phyloP scores from a whole-genome alignment of 1,140 invertebrate genomes.

The Lamellibrachia luymesi region DNA sequence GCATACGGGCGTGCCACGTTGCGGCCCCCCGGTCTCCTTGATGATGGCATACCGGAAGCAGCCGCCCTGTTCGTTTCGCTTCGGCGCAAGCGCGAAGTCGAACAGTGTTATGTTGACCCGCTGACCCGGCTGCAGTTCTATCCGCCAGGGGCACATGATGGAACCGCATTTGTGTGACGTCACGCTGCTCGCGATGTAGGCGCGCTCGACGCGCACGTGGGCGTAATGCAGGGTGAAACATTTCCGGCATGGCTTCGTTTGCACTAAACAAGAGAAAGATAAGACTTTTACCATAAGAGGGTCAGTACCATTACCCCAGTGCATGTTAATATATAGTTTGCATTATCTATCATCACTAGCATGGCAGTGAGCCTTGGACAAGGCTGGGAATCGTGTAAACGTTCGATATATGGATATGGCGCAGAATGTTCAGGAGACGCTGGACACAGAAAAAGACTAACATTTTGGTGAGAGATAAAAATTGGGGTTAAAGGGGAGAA shows the following conservation, averaged over 20 bases:
- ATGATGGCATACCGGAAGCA: slow-evolving; percentile 24
- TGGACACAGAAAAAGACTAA: too few relatives aligned
- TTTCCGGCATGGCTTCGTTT: neutral
- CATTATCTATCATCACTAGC: too few relatives aligned
- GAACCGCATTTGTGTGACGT: slow-evolving; percentile 2
- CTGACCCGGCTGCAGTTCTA: slow-evolving; percentile 14
- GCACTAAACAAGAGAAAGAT: neutral
- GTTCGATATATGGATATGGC: too few relatives aligned
- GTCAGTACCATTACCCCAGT: too few relatives aligned
- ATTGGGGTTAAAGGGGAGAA: too few relatives aligned
- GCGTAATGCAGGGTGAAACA: neutral
- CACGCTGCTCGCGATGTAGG: slow-evolving; percentile 12
- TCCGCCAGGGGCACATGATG: slow-evolving; percentile 9
- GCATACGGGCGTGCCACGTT: slow-evolving; percentile 1
- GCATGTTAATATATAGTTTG: too few relatives aligned
- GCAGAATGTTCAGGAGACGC: too few relatives aligned
- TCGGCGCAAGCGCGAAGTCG: slow-evolving; percentile 12
- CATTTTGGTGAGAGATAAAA: too few relatives aligned
- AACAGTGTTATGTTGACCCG: slow-evolving; percentile 15
- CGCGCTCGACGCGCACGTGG: neutral
- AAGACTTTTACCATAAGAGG: neutral
- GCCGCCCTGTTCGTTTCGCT: neutral
- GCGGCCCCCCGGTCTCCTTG: slow-evolving; percentile 13
- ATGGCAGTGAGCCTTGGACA: too few relatives aligned
- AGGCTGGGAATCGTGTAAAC: too few relatives aligned